A percentile compares a stretch with the other conserved stretches of the same genome.
Conservation (phyloP, 2,797 vertebrate species). For the Xenentodon cancila region DNA sequence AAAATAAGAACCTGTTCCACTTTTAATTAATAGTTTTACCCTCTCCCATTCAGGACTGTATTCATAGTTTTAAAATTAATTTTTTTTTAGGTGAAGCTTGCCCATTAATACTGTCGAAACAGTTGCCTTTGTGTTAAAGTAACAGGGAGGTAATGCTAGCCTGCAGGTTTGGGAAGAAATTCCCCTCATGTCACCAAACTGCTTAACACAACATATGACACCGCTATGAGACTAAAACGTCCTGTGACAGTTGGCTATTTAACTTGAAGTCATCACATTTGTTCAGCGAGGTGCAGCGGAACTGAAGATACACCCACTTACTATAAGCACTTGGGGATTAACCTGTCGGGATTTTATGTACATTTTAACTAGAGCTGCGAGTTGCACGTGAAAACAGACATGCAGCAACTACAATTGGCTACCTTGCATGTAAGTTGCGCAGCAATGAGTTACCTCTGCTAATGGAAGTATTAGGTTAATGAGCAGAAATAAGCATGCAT, state of each 20-base stretch:
- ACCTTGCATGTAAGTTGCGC: not conserved
- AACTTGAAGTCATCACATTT: constrained; percentile 48
- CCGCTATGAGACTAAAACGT: constrained; percentile 25
- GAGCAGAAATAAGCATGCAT: constrained; percentile 76
- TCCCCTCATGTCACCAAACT: constrained; percentile 62
- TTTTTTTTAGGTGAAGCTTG: constrained; percentile 74
- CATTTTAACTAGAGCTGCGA: constrained; percentile 24
- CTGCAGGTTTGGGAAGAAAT: constrained; percentile 67
- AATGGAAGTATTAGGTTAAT: constrained; percentile 55
- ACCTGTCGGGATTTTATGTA: constrained; percentile 43
- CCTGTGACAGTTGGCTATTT: constrained; percentile 57
- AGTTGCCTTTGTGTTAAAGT: constrained; percentile 72
- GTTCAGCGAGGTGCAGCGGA: constrained; percentile 34
- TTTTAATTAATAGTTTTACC: constrained; percentile 87
- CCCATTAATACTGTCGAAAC: constrained; percentile 78
- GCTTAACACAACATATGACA: constrained; percentile 58
- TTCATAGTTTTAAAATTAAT: constrained; percentile 81
- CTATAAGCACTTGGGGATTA: constrained; percentile 39
- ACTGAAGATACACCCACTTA: constrained; percentile 31
- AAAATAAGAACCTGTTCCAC: constrained; percentile 88
- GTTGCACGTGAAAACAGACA: not conserved
- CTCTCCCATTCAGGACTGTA: constrained; percentile 76
- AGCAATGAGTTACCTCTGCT: constrained; percentile 28
- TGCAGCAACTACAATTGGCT: constrained; percentile 26
- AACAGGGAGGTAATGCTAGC: constrained; percentile 75